These are phyloP conservation scores for Eumeta japonica DNA, from an alignment of 1,140 invertebrate species.

Conservation along the genomic window DNA sequence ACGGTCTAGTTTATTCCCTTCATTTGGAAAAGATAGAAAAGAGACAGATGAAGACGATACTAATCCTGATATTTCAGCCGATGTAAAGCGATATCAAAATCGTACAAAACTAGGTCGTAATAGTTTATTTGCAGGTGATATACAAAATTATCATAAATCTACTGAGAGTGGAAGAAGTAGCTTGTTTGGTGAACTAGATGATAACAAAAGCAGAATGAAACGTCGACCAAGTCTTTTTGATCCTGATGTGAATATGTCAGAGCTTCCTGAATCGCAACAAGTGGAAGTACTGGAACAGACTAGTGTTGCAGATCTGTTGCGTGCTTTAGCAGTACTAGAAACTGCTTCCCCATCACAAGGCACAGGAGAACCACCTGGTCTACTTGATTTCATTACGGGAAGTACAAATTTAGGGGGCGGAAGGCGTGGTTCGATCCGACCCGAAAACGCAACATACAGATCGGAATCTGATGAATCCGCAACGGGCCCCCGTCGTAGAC, in stretches of 20 bases:
- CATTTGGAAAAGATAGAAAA: slow-evolving; percentile 39
- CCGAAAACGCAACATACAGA: slow-evolving; percentile 16
- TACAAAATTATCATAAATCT: slow-evolving; percentile 24
- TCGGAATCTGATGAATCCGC: slow-evolving; percentile 13
- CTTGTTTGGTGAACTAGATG: slow-evolving; percentile 32
- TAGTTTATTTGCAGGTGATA: slow-evolving; percentile 36
- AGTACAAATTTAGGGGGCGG: slow-evolving; percentile 8
- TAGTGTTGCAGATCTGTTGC: slow-evolving; percentile 71
- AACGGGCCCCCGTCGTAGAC: slow-evolving; percentile 34
- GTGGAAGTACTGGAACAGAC: slow-evolving; percentile 72
- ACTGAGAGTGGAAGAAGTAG: slow-evolving; percentile 21
- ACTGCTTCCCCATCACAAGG: slow-evolving; percentile 19
- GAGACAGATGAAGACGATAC: slow-evolving; percentile 38
- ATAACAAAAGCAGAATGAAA: slow-evolving; percentile 33
- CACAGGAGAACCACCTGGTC: slow-evolving; percentile 13
- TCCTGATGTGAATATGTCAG: slow-evolving; percentile 40
- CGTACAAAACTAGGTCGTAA: slow-evolving; percentile 45
- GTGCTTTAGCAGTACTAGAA: slow-evolving; percentile 65
- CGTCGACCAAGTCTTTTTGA: slow-evolving; percentile 58
- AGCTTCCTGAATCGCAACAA: slow-evolving; percentile 50
- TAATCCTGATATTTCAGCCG: slow-evolving; percentile 44
- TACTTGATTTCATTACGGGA: slow-evolving; percentile 19
- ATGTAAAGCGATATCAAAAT: slow-evolving; percentile 41
- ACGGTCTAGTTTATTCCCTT: slow-evolving; percentile 41
- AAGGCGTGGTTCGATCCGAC: slow-evolving; percentile 30